Evolutionary conservation across 1,140 invertebrate species (phyloP), one percentile per base, ranked within the genome.

Genomic region (Holcopasites calliopsidis): DNA sequence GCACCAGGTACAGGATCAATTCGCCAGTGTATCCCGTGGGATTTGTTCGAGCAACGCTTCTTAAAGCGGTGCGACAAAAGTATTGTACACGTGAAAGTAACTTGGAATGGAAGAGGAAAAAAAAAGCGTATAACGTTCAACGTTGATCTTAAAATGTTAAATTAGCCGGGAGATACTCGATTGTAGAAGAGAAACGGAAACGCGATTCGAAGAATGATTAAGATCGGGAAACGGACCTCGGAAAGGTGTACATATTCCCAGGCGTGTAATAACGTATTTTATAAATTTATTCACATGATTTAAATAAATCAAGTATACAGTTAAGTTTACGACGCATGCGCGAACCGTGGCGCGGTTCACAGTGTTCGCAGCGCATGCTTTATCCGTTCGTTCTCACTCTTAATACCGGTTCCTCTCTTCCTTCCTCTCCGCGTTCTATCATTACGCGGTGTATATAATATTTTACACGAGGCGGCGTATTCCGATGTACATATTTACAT

Each of bases 401-500:
- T 66, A 49, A 49, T 71, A 47, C 76, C 64, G 62, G 50, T 74
- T 82, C 26, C 49, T 64, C 11, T 23, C 50, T 58, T 61, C 38
- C 50, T 73, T 65, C 52, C 11, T 47, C 60, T 57, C 58, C 77
- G 38, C 57, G n/a, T n/a, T 21, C 77, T 42, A 68, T 79, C 83
- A 76, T 76, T 77, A 87, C 80, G 79, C 88, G 79, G 84, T 40
- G 79, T 47, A 47, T 86, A 86, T 85, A 87, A 70, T 91, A 91
- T 91, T 88, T 92, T 92, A 91, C 90, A 92, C 85, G 89, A 91
- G 91, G 90, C 90, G 87, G 87, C 86, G 83, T 88, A n/a, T n/a
- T n/a, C 84, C 50, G 71, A 89, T 85, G 84, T 91, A 92, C 91
- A 91, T 92, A 92, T 92, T 87, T 92, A 92, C 91, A 92, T 92